A percentile compares a stretch with the other conserved stretches of the same genome.
Evolutionary conservation across 2,113 vertebrate genomes (phyloP).

Genomic region (Ictalurus furcatus): DNA sequence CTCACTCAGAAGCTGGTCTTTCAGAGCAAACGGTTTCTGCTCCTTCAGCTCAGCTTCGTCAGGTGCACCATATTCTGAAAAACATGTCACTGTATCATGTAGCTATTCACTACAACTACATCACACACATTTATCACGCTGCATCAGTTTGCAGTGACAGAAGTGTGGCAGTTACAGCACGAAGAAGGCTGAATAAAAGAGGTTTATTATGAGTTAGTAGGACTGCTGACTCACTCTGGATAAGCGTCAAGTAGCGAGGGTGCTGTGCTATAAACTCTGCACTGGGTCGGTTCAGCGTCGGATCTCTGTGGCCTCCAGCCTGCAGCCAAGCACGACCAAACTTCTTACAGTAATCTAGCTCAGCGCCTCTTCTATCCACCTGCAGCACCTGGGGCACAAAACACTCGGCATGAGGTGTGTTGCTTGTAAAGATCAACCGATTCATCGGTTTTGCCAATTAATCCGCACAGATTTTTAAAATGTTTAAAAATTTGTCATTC

Average conservation of each 20-base stretch:
- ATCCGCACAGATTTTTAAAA: no score
- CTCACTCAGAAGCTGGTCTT: slow-evolving; percentile 91
- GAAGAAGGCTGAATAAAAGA: neutral
- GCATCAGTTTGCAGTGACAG: neutral
- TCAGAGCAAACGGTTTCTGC: slow-evolving; percentile 77
- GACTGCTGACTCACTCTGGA: slow-evolving; percentile 78
- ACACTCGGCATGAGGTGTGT: neutral
- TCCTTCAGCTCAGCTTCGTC: slow-evolving; percentile 85
- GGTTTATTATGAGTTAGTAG: neutral
- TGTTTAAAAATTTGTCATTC: no score
- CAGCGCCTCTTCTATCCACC: slow-evolving; percentile 84
- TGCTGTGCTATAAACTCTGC: slow-evolving; percentile 79
- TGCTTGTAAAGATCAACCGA: neutral
- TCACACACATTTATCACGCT: neutral
- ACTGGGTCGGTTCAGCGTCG: slow-evolving; percentile 69
- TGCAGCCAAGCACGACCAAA: slow-evolving; percentile 86
- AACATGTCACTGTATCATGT: neutral
- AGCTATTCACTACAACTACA: neutral
- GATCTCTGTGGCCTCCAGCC: slow-evolving; percentile 77
- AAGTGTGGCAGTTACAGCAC: neutral
- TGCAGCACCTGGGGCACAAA: slow-evolving; percentile 71
- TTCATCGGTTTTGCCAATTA: no score
- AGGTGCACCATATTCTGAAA: slow-evolving; percentile 85
- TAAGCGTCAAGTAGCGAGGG: slow-evolving; percentile 80
- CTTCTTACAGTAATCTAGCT: slow-evolving; percentile 90